A percentile compares a stretch with the other conserved stretches of the same genome.
phyloP scores from a whole-genome alignment of 1,140 invertebrate species.

The Aleiodes sp. region DNA sequence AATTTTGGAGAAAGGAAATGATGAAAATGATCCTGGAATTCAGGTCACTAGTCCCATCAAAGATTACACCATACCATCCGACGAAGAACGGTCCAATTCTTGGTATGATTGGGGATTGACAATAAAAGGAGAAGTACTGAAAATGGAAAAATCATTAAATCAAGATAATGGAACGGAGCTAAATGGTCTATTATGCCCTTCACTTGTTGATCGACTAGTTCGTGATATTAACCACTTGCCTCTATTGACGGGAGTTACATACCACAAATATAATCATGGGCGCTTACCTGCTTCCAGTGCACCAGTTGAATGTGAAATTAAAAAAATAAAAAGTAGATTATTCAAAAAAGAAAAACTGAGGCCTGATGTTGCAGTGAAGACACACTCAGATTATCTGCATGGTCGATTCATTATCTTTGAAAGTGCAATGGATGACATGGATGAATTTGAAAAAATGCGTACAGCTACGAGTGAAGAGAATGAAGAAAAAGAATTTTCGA shows the following conservation, averaged over 20 bases:
- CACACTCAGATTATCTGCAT: constrained; percentile 20
- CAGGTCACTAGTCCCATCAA: too few species aligned
- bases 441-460: background rate
- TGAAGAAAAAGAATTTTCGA: background rate
- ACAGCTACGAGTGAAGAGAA: background rate
- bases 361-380: background rate
- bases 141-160: background rate
- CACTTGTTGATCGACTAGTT: constrained; percentile 4
- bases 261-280: constrained; percentile 27
- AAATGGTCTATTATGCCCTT: background rate
- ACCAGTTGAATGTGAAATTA: constrained; percentile 31
- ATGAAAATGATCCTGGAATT: too few species aligned
- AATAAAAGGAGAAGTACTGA: background rate
- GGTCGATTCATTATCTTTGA: constrained; percentile 21
- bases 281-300: constrained; percentile 31
- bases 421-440: background rate
- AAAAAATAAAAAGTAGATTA: constrained; percentile 21
- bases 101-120: background rate
- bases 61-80: too few species aligned
- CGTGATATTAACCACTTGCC: constrained; percentile 16
- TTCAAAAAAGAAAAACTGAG: constrained; percentile 12
- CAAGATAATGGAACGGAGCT: background rate
- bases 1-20: too few species aligned
- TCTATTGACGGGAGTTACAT: constrained; percentile 23
- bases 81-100: background rate